Evolutionary conservation across 2,797 vertebrate genomes (phyloP).

Genomic region (Linurgus olivaceus): DNA sequence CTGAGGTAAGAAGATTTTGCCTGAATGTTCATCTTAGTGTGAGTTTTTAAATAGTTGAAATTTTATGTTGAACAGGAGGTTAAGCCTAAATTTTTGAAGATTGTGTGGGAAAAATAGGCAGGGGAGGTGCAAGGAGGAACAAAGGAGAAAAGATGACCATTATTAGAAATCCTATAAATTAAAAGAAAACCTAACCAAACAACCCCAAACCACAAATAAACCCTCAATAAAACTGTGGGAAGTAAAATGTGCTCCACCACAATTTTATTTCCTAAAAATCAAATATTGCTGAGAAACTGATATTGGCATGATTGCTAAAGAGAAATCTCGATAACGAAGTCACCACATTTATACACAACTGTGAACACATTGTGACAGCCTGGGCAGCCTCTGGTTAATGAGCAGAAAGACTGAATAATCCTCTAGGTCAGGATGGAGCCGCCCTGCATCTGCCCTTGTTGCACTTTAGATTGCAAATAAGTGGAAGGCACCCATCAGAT

Average conservation of each 20-base stretch:
- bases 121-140: accelerated
- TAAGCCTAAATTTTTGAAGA: background rate
- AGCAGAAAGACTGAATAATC: conserved; percentile 56
- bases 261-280: background rate
- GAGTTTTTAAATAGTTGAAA: background rate
- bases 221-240: background rate
- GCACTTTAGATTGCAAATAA: conserved; percentile 30
- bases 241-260: background rate
- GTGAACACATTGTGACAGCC: conserved; percentile 50
- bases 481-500: background rate
- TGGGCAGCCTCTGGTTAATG: conserved; percentile 54
- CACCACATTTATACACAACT: background rate
- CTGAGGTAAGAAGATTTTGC: conserved; percentile 76
- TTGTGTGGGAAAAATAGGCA: accelerated
- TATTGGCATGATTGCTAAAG: background rate
- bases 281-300: background rate
- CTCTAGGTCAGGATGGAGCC: conserved; percentile 39
- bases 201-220: background rate
- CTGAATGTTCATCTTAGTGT: background rate
- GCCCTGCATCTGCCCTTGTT: background rate
- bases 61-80: background rate
- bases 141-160: background rate
- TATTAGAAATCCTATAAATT: background rate
- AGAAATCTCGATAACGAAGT: conserved; percentile 11
- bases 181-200: background rate